Base-by-base conservation (phyloP, 2,113 vertebrate species). In the Misgurnus mizolepis region DNA sequence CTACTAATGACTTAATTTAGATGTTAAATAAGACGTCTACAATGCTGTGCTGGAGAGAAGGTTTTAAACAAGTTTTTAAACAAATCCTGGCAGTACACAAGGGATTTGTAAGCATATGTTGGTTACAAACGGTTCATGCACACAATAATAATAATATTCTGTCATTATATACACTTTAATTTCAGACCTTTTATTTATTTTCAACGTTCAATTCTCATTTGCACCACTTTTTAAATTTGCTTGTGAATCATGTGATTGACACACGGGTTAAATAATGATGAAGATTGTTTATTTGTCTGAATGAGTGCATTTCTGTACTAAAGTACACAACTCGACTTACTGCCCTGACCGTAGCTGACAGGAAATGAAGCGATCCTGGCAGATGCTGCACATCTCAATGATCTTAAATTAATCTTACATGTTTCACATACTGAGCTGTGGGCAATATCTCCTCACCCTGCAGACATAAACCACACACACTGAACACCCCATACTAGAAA, bases 371-470 rank as follows among this genome's bases (percentile, higher is more conserved):
- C 83, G 70, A 91, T 91, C 86, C 47, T 41, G 83, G 89, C 89
- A 92, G 94, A 91, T 86, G 89, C 86, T 92, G 90, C 85, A 88
- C 88, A 86, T 90, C 86, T 90, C 91, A 84, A 80, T 82, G 81
- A 88, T 92, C 85, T 89, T 93, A 93, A 90, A 92, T 94, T 93
- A 92, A 91, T 93, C 88, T 90, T 88, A 87, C 83, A 86, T 83
- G 85, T 89, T 92, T 85, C 85, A 81, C 81, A 90, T 92, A 85
- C 79, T 88, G 88, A 85, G 91, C 91, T 94, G 79, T 85, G 91
- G 89, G 89, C 87, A 83, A 72, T 90, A 87, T 89, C 88, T 84
- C 67, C 88, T 88, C 88, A 92, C 88, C 90, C 90, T 90, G 88
- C 91, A 92, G 88, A 88, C 74, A 83, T 90, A 45, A 39, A 50